Evolutionary conservation across 2,888 invertebrate species (phyloP).

Genomic region (Prostheceraeus crozeri): DNA sequence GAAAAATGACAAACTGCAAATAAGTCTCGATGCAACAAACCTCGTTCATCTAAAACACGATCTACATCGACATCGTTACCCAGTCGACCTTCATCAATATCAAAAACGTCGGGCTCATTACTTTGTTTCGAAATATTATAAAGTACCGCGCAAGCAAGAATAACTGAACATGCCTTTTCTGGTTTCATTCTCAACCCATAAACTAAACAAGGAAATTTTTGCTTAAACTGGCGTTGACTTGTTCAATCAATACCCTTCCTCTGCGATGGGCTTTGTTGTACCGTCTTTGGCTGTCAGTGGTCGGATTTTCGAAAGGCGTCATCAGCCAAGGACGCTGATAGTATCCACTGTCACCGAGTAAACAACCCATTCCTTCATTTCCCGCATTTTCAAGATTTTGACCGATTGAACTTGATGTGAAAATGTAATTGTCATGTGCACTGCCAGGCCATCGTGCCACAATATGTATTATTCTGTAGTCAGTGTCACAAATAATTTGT

Average conservation of each 20-base stretch:
- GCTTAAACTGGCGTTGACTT: constrained; percentile 13
- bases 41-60: not conserved
- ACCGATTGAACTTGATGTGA: not conserved
- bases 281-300: constrained; percentile 26
- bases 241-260: constrained; percentile 12
- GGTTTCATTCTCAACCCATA: constrained; percentile 6
- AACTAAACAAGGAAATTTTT: constrained; percentile 9
- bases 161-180: constrained; percentile 4
- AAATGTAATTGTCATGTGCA: constrained; percentile 10
- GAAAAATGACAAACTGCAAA: not conserved
- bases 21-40: constrained; percentile 12
- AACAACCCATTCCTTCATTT: not conserved
- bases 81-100: not conserved
- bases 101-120: not conserved
- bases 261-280: constrained; percentile 32
- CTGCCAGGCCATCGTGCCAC: constrained; percentile 11
- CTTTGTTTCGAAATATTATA: constrained; percentile 1
- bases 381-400: constrained; percentile 14
- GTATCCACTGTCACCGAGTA: constrained; percentile 35
- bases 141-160: constrained; percentile 6
- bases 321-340: constrained; percentile 35
- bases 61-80: not conserved
- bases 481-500: constrained; percentile 16
- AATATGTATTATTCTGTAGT: constrained; percentile 11
- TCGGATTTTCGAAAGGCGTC: constrained; percentile 38